Evolutionary conservation across 2,888 invertebrate genomes (phyloP), one percentile per base, ranked within the genome.

Genomic region (Dolomedes plantarius): DNA sequence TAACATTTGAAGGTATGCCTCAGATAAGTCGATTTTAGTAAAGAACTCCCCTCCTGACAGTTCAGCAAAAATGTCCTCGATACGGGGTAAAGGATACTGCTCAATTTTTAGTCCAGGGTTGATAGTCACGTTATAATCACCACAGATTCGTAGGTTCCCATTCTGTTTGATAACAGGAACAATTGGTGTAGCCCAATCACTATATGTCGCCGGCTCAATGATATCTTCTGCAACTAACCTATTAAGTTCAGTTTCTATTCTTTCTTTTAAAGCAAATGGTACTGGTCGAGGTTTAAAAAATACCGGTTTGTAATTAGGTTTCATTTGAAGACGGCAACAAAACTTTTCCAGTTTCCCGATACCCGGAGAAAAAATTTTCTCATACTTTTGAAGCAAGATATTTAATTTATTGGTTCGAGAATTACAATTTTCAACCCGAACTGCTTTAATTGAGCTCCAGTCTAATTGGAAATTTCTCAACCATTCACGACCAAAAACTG

Each of bases 1-100:
- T 46, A 88, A 88, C 6, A 91, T 87, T 88, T 91, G 91, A 81
- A 90, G 90, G 87, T 91, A 91, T 0, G 90, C 90, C 56, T 89
- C 89, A 0, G 89, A 78, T 27, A 90, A 88, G 88, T 92, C 91
- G 7, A 92, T 87, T 86, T 90, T 91, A 3, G 90, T 89, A 88
- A 91, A 91, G 36, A 89, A 78, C 41, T 86, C 87, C 64, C 89
- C 89, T 64, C 89, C 88, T 72, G 81, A 81, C 62, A 91, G 77
- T 23, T 88, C 83, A 11, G 89, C 88, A 87, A 90, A 90, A 68
- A 91, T 89, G 71, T 90, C 90, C 41, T 90, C 90, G n/a, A 89
- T 87, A 80, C 83, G 76, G 5, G 90, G 90, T 78, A 91, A 88
- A 11, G 90, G 90, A 78, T 90, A 90, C 68, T 90, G 89, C 39